Evolutionary conservation across 2,797 vertebrate genomes (phyloP), one percentile per base, ranked within the genome.

Genomic region (Crocidura indochinensis): DNA sequence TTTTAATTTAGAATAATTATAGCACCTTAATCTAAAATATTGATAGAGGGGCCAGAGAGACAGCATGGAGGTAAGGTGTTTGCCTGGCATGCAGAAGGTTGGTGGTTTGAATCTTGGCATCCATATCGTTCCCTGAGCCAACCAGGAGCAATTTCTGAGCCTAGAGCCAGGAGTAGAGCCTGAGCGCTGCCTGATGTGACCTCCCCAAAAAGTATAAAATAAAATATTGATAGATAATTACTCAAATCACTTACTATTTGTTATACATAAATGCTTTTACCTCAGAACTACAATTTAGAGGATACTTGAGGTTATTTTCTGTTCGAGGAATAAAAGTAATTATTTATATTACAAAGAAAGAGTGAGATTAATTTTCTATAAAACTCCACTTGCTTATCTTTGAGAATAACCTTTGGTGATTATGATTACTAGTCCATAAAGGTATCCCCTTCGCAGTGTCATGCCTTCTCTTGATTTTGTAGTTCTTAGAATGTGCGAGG

Each of bases 391-490:
- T 73, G 68, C 76, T 88, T 47, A 38, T 10, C 9, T 19, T 44
- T 68, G 9, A 60, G 8, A 22, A 38, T 22, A 15, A 75, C 49
- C 22, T 65, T 88, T 38, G 10, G 2, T n/a, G 51, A 75, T n/a
- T 49, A 3, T 14, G 20, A 51, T 24, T 24, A 44, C 3, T 75
- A 14, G 26, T 46, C 15, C 87, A 29, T n/a, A 51, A 69, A 73
- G 26, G 72, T 5, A 1, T 0, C 1, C 0, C 4, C 4, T n/a
- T 26, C 47, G 10, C 22, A 14, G n/a, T 69, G 44, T 56, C 24
- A 26, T 17, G 67, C 20, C 27, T 15, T 88, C 31, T 4, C 7
- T 2, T 69, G n/a, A 69, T 10, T 67, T 60, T 73, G 84, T 91
- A 71, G 77, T 49, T 19, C 49, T 0, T n/a, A 80, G 15, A 67